Evolutionary conservation across 2,113 vertebrate species (phyloP), one percentile per base, ranked within the genome.

Genomic region (Sinocyclocheilus maitianheensis): DNA sequence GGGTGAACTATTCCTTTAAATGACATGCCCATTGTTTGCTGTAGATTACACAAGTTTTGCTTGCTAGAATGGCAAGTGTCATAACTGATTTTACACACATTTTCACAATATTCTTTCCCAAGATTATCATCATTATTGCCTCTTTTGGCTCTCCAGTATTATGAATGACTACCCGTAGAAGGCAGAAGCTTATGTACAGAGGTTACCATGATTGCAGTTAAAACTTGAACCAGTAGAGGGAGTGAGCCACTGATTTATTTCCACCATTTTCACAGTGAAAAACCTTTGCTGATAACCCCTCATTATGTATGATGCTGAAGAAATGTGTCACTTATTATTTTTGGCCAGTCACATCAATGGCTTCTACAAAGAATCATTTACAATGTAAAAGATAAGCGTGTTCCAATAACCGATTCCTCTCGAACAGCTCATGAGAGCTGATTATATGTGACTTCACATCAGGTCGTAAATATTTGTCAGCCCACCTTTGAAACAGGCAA

Each of bases 381-480:
- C 95, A 92, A 94, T 87, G 63, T 81, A 91, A 88, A 90, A 94
- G 94, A 95, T 94, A 93, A 93, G 90, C 89, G 63, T 89, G 91
- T 92, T 93, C 88, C 89, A 90, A 90, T 81, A 84, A 89, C 90
- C 90, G 90, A 92, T 92, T 93, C 91, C 91, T 89, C 81, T 84
- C 90, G 85, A 94, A 92, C 90, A 89, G 91, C 91, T 92, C 93
- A 92, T 88, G 76, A 83, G 89, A 69, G 65, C 91, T 93, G 93
- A 94, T 94, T 94, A 93, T 92, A 94, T 92, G 91, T 93, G 94
- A 94, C 92, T 93, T 85, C 86, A 85, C 90, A 48, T 91, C 91
- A 92, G 93, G 90, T 88, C 90, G 91, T 93, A 94, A 95, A 94
- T 95, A 95, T 94, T 93, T 95, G 93, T 93, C 90, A 93, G 92